A percentile compares a stretch with the other conserved stretches of the same genome.
These are phyloP conservation scores for Ormyrus rosae DNA, from an alignment of 2,888 invertebrate genomes.

Conservation along the genomic window DNA sequence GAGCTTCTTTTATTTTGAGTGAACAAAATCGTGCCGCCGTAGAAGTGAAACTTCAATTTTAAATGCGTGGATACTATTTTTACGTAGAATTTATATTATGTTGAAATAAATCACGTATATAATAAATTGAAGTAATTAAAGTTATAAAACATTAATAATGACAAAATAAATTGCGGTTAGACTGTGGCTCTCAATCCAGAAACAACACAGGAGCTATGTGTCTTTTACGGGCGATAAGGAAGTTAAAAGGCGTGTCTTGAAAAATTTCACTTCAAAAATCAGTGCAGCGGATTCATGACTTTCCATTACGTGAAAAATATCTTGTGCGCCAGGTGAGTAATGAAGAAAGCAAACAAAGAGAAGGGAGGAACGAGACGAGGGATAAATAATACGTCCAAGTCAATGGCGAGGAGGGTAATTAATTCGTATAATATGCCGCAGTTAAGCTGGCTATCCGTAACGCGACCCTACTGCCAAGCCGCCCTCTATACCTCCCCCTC, in stretches of 20 bases:
- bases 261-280: not conserved
- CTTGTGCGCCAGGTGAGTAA: slow-evolving; percentile 38
- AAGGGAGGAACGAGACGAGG: slow-evolving; percentile 44
- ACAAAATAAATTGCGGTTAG: no score
- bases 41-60: no score
- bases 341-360: slow-evolving; percentile 45
- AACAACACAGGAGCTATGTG: no score
- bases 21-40: no score
- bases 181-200: no score
- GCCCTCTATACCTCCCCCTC: slow-evolving; percentile 33
- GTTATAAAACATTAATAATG: no score
- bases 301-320: slow-evolving; percentile 23
- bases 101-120: no score
- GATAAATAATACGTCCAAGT: slow-evolving; percentile 74
- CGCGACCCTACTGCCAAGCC: slow-evolving; percentile 62
- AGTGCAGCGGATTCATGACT: slow-evolving; percentile 2
- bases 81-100: no score
- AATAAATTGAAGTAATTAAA: no score
- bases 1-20: no score
- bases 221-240: not conserved
- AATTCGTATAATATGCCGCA: slow-evolving; percentile 75
- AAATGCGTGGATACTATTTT: no score
- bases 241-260: not conserved
- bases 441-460: slow-evolving; percentile 75
- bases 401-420: slow-evolving; percentile 69